These are phyloP conservation scores for Morbakka virulenta DNA, from an alignment of 30 jellyfish, hydroid and myxozoan genomes.

Conservation along the genomic window DNA sequence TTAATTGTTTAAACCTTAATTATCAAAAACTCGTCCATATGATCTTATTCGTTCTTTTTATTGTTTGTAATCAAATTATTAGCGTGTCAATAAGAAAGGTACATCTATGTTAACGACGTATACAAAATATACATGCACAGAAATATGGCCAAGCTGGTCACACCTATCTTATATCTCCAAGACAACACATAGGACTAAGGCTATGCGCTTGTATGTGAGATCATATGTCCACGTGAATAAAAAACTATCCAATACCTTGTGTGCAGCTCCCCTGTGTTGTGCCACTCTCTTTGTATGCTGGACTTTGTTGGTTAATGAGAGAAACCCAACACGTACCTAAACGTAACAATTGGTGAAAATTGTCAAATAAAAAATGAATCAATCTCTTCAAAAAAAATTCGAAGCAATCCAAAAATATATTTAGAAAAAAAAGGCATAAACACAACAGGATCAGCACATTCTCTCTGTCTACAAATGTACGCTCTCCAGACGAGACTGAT, in stretches of 20 bases:
- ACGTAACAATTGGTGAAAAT: background rate
- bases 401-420: background rate
- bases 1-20: no score
- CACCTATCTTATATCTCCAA: no score
- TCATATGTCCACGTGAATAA: background rate
- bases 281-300: conserved; percentile 77
- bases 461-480: background rate
- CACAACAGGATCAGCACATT: no score
- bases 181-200: background rate
- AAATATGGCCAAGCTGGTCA: no score
- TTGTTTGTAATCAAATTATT: no score
- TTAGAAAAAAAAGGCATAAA: no score
- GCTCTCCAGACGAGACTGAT: background rate
- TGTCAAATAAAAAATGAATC: background rate
- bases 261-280: conserved; percentile 96
- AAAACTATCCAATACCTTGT: conserved; percentile 53
- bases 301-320: conserved; percentile 45
- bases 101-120: no score
- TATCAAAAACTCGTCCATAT: no score
- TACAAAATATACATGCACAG: background rate
- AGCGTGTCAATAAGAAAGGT: no score
- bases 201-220: background rate
- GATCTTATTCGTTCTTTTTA: no score
- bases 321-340: conserved; percentile 78
- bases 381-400: background rate